A percentile compares a stretch with the other conserved stretches of the same genome.
phyloP scores from a whole-genome alignment of 2,797 vertebrate species.

The Anguilla megastoma region DNA sequence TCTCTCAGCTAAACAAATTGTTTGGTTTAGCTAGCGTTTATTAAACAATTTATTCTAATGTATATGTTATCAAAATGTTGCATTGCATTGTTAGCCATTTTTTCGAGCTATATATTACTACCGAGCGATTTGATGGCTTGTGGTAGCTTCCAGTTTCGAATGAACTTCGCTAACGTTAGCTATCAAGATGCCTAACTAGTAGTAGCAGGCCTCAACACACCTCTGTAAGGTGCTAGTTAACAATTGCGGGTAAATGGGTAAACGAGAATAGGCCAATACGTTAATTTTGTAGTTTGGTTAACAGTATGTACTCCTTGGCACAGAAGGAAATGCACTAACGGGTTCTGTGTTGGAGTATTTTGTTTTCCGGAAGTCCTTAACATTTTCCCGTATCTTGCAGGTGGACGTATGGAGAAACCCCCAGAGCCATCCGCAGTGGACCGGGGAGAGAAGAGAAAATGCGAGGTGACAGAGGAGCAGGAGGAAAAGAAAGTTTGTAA shows the following conservation, averaged over 20 bases:
- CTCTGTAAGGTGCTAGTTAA: no score
- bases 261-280: neutral
- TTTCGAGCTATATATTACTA: neutral
- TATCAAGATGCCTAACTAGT: neutral
- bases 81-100: neutral
- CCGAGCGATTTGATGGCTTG: neutral
- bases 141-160: neutral
- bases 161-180: neutral
- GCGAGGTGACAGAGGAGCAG: slow-evolving; percentile 68
- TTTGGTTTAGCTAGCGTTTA: neutral
- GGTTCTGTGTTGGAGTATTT: neutral
- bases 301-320: no score
- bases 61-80: neutral
- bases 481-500: slow-evolving; percentile 98
- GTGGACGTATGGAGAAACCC: neutral
- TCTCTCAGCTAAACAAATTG: neutral
- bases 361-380: neutral
- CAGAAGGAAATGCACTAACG: no score
- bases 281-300: neutral
- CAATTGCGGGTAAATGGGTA: no score
- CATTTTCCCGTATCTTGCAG: neutral
- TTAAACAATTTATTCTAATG: neutral
- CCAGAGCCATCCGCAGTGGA: slow-evolving; percentile 45
- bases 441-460: slow-evolving; percentile 77
- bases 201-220: neutral